phyloP scores from a whole-genome alignment of 2,888 invertebrate species.

The Glyphotaelius pellucidus region DNA sequence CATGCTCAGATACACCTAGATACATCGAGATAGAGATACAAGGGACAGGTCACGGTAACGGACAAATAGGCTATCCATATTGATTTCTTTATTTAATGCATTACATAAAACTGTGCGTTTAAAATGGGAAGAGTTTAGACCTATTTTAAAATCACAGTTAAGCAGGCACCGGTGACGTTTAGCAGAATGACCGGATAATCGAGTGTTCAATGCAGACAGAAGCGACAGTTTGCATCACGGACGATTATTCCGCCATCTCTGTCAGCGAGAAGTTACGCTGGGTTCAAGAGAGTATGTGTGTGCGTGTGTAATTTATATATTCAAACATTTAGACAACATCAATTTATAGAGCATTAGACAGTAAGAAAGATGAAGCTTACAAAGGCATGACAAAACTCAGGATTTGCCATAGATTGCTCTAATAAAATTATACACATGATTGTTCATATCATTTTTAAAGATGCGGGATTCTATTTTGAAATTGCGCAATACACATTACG shows the following conservation, averaged over 20 bases:
- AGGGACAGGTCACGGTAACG: constrained; percentile 45
- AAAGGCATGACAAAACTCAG: constrained; percentile 55
- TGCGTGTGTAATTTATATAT: constrained; percentile 23
- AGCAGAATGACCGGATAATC: constrained; percentile 46
- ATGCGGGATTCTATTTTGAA: too few species aligned
- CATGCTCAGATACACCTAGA: constrained; percentile 60
- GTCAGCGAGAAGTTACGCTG: constrained; percentile 18
- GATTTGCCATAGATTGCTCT: constrained; percentile 48
- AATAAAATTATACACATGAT: constrained; percentile 16
- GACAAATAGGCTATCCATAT: constrained; percentile 20
- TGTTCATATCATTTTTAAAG: constrained; percentile 28
- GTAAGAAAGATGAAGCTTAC: constrained; percentile 59
- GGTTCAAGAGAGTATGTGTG: constrained; percentile 29
- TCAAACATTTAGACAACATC: constrained; percentile 56
- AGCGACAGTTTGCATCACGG: neutral
- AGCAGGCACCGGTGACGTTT: constrained; percentile 51
- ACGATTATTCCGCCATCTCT: constrained; percentile 9
- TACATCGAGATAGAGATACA: constrained; percentile 48
- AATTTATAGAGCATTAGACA: constrained; percentile 57
- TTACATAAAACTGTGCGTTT: constrained; percentile 43
- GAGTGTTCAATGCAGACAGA: constrained; percentile 16
- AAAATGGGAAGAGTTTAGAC: constrained; percentile 35
- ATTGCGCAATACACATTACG: neutral
- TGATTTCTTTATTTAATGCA: constrained; percentile 49
- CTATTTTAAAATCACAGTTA: constrained; percentile 49